Conservation (phyloP, 2,113 vertebrate genomes). For the Grammomys dolichurus region DNA sequence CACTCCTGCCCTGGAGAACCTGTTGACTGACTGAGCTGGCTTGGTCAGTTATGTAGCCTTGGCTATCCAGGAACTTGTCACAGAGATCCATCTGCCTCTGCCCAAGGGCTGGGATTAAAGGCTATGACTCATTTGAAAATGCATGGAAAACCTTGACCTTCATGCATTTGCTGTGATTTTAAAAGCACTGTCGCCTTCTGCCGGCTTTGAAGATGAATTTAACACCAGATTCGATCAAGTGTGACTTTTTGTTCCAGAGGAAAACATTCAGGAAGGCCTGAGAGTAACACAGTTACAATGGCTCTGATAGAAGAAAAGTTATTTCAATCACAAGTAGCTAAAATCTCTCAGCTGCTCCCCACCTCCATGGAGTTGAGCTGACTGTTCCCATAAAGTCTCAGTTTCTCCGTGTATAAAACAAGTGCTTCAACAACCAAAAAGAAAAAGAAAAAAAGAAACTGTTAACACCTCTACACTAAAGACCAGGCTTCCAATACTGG, state of each 20-base stretch:
- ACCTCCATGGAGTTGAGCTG: too few relatives aligned
- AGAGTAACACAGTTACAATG: neutral
- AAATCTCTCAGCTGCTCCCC: too few relatives aligned
- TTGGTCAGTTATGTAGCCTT: neutral
- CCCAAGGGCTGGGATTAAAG: neutral
- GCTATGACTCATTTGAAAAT: conserved; percentile 21
- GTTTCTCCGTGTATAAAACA: too few relatives aligned
- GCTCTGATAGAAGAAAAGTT: neutral
- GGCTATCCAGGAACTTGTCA: neutral
- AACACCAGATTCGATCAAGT: neutral
- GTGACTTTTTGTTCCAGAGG: neutral
- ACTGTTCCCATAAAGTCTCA: too few relatives aligned
- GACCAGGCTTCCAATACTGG: neutral
- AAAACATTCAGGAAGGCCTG: neutral
- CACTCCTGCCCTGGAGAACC: too few relatives aligned
- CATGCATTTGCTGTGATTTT: conserved; percentile 31
- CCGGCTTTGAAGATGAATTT: conserved; percentile 35
- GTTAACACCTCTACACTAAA: neutral
- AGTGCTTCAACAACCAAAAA: too few relatives aligned
- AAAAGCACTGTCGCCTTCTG: neutral
- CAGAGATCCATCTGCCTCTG: neutral
- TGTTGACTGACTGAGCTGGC: too few relatives aligned
- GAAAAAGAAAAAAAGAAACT: too few relatives aligned
- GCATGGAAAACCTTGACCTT: conserved; percentile 34
- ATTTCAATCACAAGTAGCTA: neutral